Evolutionary conservation across 2,797 vertebrate species (phyloP), one percentile per base, ranked within the genome.

Genomic region (Telmatherina bonti): DNA sequence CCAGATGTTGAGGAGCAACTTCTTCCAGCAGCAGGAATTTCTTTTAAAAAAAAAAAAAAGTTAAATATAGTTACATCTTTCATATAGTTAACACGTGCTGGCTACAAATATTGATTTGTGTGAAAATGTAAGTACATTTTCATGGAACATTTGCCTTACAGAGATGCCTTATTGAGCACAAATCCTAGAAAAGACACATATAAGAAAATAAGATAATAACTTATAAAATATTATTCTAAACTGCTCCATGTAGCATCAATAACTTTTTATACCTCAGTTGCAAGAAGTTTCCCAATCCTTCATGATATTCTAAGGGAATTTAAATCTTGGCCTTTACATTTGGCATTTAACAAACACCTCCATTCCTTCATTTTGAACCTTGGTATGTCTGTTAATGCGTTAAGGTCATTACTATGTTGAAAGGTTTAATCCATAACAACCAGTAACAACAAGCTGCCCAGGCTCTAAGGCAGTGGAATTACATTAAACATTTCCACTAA

Each of bases 11-110:
- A 73, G 88, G 88, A 4, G 85, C 87, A 70, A 98, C 87, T 81
- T 99, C 97, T 86, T 98, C 96, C 68, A 99, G 95, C 31, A 96
- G 84, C 66, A 99, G 95, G 82, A 98, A 99, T 62, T 89, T 93
- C 97, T 98, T 64, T 13, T 72, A 13, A 9, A 56, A 43, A 24
- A 1, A 15, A 72, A 13, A 9, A 56, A 43, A 24, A 1, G 27
- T 16, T 29, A 15, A 56, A 56, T 5, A 7, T 4, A 31, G 35
- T 36, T n/a, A 26, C 20, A 56, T 13, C n/a, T 24, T 41, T 45
- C 26, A 27, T 29, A 29, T 13, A 0, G 6, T 16, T 16, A 7
- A 8, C 29, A 69, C 41, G n/a, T 4, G 33, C 10, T 41, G 62
- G 5, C 5, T 20, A 18, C 9, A 30, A 41, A 66, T 67, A 45